phyloP scores from a whole-genome alignment of 2,888 invertebrate species.

The Rhorus exstirpatorius region DNA sequence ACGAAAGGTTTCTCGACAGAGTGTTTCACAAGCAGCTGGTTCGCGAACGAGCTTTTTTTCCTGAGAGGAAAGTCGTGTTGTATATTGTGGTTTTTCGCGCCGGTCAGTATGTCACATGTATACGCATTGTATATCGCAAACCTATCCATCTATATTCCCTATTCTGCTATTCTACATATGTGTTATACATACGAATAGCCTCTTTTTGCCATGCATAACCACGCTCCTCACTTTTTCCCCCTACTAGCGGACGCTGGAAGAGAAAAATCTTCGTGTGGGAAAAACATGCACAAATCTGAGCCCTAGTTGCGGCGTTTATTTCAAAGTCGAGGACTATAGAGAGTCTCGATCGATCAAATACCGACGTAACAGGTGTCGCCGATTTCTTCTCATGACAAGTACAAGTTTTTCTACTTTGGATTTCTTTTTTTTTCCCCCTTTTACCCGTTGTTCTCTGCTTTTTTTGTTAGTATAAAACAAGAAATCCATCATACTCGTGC shows the following conservation, averaged over 20 bases:
- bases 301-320: slow-evolving; percentile 25
- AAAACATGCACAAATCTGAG: slow-evolving; percentile 37
- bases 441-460: slow-evolving; percentile 24
- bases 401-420: slow-evolving; percentile 85
- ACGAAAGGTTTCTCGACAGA: slow-evolving; percentile 25
- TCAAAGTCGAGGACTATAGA: slow-evolving; percentile 44
- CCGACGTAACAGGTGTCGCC: slow-evolving; percentile 81
- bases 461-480: slow-evolving; percentile 46
- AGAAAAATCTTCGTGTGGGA: slow-evolving; percentile 60
- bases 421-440: slow-evolving; percentile 50
- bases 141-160: slow-evolving; percentile 71
- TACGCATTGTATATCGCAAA: slow-evolving; percentile 56
- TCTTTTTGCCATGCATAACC: slow-evolving; percentile 65
- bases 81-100: slow-evolving; percentile 79
- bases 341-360: slow-evolving; percentile 83
- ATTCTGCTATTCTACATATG: slow-evolving; percentile 60
- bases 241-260: slow-evolving; percentile 63
- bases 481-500: slow-evolving; percentile 60
- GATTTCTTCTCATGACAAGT: slow-evolving; percentile 77
- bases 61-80: slow-evolving; percentile 84
- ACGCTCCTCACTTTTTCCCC: slow-evolving; percentile 76
- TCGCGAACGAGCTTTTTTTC: slow-evolving; percentile 69
- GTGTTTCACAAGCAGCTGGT: slow-evolving; percentile 38
- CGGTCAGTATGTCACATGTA: slow-evolving; percentile 71
- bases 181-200: slow-evolving; percentile 38